Evolutionary conservation across 2,888 invertebrate genomes (phyloP).

Genomic region (Cryptocephalus primarius): DNA sequence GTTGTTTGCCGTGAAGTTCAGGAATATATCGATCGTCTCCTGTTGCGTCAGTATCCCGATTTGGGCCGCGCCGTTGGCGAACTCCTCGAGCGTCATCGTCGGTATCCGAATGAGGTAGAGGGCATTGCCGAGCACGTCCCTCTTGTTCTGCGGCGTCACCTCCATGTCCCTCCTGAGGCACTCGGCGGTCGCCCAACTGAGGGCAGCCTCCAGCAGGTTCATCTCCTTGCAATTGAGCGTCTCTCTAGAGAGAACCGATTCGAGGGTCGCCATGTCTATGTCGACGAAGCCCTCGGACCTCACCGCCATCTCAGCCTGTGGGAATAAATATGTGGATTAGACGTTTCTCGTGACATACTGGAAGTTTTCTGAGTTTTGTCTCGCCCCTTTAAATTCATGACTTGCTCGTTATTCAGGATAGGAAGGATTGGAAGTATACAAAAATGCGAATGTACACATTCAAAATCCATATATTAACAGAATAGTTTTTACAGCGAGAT

Average conservation of each 20-base stretch:
- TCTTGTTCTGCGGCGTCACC: slow-evolving; percentile 66
- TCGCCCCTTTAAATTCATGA: no score
- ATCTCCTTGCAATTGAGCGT: slow-evolving; percentile 93
- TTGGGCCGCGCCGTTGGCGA: slow-evolving; percentile 91
- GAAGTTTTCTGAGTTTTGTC: no score
- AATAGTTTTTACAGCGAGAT: slow-evolving; percentile 8
- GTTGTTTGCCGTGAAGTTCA: slow-evolving; percentile 83
- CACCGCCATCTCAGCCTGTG: slow-evolving; percentile 89
- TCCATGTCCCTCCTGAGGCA: slow-evolving; percentile 77
- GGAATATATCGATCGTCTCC: slow-evolving; percentile 90
- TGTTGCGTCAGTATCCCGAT: slow-evolving; percentile 82
- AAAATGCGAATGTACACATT: slow-evolving; percentile 10
- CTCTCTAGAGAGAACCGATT: slow-evolving; percentile 83
- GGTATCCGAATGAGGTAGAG: slow-evolving; percentile 85
- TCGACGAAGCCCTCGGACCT: slow-evolving; percentile 93
- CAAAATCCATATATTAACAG: slow-evolving; percentile 36
- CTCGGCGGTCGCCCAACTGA: slow-evolving; percentile 89
- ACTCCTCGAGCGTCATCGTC: slow-evolving; percentile 87
- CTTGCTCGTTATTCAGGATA: no score
- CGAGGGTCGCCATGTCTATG: slow-evolving; percentile 86
- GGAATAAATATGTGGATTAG: slow-evolving; percentile 3
- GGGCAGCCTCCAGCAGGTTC: slow-evolving; percentile 79
- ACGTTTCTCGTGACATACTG: neutral
- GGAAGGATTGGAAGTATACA: no score
- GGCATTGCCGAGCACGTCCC: slow-evolving; percentile 59